Conservation (phyloP, 2,113 vertebrate species). For the Chaetodon auriga region DNA sequence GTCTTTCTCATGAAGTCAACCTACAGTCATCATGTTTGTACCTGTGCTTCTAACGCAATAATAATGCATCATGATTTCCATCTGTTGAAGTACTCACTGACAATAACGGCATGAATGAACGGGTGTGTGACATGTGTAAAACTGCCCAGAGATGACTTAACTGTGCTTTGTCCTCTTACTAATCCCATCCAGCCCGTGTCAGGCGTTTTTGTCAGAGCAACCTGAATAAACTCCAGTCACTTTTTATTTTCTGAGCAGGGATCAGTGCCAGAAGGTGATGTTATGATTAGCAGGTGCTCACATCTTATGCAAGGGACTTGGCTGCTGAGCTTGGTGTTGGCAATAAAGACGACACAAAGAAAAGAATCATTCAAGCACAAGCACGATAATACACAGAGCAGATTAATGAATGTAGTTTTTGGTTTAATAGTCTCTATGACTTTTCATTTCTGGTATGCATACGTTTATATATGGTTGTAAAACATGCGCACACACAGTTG, state of each 20-base stretch:
- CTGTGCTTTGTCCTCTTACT: conserved; percentile 37
- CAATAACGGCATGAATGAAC: conserved; percentile 38
- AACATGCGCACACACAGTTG: conserved; percentile 1
- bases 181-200: conserved; percentile 56
- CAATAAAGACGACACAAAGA: conserved; percentile 15
- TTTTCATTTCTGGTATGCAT: conserved; percentile 11
- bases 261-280: conserved; percentile 67
- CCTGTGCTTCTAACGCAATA: conserved; percentile 29
- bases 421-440: neutral
- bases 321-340: conserved; percentile 18
- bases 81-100: neutral
- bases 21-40: conserved; percentile 47
- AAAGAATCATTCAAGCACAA: conserved; percentile 35
- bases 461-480: neutral
- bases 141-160: conserved; percentile 54
- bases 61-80: conserved; percentile 23
- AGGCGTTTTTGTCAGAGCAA: conserved; percentile 11
- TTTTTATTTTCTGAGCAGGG: conserved; percentile 34
- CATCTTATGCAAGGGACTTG: conserved; percentile 51
- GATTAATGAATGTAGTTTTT: neutral
- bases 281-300: conserved; percentile 62
- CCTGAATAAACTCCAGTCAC: conserved; percentile 51
- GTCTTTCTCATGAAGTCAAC: conserved; percentile 5
- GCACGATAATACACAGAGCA: conserved; percentile 7
- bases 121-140: conserved; percentile 50